A percentile compares a stretch with the other conserved stretches of the same genome.
phyloP scores from a whole-genome alignment of 2,888 invertebrate genomes.

The Drosophila putrida region DNA sequence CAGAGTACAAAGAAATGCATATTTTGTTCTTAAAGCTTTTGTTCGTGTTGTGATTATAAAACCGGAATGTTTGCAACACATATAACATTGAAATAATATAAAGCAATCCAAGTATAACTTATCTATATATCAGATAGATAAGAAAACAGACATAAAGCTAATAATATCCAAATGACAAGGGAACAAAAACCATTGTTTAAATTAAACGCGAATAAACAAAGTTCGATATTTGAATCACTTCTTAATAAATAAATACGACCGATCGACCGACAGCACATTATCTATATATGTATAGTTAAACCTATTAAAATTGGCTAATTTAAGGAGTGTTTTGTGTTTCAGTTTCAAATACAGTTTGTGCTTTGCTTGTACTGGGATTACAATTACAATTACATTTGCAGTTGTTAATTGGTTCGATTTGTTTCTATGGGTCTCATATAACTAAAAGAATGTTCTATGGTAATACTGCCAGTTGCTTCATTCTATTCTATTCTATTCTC shows the following conservation, averaged over 20 bases:
- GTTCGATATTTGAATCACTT: background rate
- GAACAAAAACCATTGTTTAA: slow-evolving; percentile 1
- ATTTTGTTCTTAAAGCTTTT: background rate
- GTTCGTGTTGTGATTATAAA: too few relatives aligned
- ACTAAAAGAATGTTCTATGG: slow-evolving; percentile 55
- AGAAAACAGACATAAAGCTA: background rate
- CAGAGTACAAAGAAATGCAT: slow-evolving; percentile 2
- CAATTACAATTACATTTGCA: slow-evolving; percentile 22
- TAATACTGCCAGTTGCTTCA: slow-evolving; percentile 66
- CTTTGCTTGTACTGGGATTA: slow-evolving; percentile 16
- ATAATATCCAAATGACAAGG: background rate
- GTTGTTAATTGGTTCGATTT: slow-evolving; percentile 13
- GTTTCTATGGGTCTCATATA: slow-evolving; percentile 2
- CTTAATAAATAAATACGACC: background rate
- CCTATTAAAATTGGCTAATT: slow-evolving; percentile 47
- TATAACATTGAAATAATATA: background rate
- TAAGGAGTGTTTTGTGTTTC: slow-evolving; percentile 23
- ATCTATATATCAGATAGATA: background rate
- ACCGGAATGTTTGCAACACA: too few relatives aligned
- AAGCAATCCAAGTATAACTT: background rate
- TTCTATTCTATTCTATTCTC: slow-evolving; percentile 17
- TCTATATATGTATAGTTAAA: background rate
- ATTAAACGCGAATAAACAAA: background rate
- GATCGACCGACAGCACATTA: background rate
- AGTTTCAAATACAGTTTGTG: slow-evolving; percentile 26